Conservation (phyloP, 2,797 vertebrate species). For the Fratercula arctica region DNA sequence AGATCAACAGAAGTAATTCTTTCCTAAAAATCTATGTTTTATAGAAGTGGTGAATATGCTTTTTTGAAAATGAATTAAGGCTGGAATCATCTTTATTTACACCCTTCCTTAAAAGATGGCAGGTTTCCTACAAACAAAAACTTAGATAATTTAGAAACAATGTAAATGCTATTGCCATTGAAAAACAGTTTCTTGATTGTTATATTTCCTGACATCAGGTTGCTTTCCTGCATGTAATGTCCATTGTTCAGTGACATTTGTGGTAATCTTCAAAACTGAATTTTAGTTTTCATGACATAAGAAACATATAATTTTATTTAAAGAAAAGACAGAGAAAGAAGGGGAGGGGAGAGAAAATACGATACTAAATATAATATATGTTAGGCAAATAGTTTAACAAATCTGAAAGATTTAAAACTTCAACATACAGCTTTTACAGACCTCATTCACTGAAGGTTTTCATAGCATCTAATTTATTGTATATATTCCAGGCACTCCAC, state of each 20-base stretch:
- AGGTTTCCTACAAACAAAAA: not conserved
- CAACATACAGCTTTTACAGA: not conserved
- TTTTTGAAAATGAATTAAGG: not conserved
- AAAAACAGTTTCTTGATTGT: conserved; percentile 63
- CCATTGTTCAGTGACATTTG: conserved; percentile 77
- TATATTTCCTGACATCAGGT: conserved; percentile 74
- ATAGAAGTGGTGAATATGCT: not conserved
- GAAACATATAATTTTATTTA: conserved; percentile 19
- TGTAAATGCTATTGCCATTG: not conserved
- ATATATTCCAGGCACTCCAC: not conserved
- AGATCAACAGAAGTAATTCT: not conserved
- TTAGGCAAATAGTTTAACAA: not conserved
- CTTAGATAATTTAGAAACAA: not conserved
- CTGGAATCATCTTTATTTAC: not conserved
- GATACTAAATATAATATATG: not conserved
- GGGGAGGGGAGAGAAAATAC: not conserved
- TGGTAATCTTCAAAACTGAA: conserved; percentile 47
- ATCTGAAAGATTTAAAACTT: not conserved
- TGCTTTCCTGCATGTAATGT: conserved; percentile 52
- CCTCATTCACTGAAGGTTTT: not conserved
- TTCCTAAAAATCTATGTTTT: not conserved
- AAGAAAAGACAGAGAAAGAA: not conserved
- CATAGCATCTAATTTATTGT: not conserved
- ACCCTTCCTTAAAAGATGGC: not conserved
- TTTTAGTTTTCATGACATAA: conserved; percentile 22